Percentiles rank a stretch among this genome's conserved stretches.
Conservation (phyloP, 2,797 vertebrate genomes). For the Sebastolobus altivelis region DNA sequence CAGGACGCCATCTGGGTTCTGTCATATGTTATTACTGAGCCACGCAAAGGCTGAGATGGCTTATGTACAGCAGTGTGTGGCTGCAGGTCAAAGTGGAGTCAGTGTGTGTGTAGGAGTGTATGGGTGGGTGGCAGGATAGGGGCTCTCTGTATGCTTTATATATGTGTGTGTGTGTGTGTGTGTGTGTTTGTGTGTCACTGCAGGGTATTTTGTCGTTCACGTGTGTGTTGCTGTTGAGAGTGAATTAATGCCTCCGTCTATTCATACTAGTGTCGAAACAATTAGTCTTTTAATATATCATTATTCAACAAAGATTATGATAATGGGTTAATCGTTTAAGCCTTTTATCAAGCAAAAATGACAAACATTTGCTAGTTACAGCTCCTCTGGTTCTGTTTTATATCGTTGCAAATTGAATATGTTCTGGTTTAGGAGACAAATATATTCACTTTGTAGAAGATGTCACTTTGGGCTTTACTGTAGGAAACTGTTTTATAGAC, state of each 20-base stretch:
- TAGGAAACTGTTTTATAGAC: background rate
- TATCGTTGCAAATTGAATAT: background rate
- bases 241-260: conserved; percentile 6
- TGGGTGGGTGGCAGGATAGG: background rate
- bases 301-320: background rate
- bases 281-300: conserved; percentile 23
- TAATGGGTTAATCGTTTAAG: background rate
- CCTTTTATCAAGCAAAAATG: background rate
- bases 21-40: conserved; percentile 74
- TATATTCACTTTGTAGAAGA: background rate
- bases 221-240: conserved; percentile 1
- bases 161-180: conserved; percentile 8
- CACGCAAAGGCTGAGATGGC: conserved; percentile 52
- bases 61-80: conserved; percentile 46
- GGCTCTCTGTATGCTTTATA: background rate
- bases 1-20: conserved; percentile 80
- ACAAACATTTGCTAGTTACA: background rate
- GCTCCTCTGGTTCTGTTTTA: background rate
- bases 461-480: background rate
- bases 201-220: background rate
- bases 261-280: background rate
- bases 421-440: background rate
- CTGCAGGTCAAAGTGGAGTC: conserved; percentile 47
- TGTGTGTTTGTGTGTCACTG: conserved; percentile 11
- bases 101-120: background rate